These are phyloP conservation scores for Drosophila bipectinata DNA, from an alignment of 1,140 invertebrate species.

Conservation along the genomic window DNA sequence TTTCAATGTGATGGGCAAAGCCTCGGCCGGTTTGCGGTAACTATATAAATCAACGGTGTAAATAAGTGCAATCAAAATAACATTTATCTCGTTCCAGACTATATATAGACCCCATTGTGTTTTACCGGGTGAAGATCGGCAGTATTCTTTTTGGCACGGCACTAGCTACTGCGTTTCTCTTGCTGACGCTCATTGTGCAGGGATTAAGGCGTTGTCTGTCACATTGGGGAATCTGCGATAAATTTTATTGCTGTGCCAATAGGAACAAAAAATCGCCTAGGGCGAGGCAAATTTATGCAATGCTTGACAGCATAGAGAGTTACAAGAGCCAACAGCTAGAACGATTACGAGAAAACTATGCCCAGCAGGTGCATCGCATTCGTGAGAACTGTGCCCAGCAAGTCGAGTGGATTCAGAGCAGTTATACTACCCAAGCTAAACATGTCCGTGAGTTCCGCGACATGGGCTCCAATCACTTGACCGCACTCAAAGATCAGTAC, in stretches of 20 bases:
- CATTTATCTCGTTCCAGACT: constrained; percentile 83
- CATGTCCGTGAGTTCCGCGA: constrained; percentile 95
- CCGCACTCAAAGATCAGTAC: constrained; percentile 94
- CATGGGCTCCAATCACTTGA: constrained; percentile 94
- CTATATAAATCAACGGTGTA: neutral
- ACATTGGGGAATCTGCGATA: constrained; percentile 87
- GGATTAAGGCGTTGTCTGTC: constrained; percentile 88
- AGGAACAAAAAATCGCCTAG: constrained; percentile 88
- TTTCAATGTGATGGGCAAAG: constrained; percentile 91
- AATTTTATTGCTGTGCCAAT: constrained; percentile 87
- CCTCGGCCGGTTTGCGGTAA: constrained; percentile 87
- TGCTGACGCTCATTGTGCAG: constrained; percentile 91
- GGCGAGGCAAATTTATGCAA: constrained; percentile 92
- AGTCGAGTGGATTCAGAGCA: constrained; percentile 96
- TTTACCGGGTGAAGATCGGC: constrained; percentile 92
- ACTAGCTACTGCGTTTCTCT: constrained; percentile 91
- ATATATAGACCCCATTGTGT: constrained; percentile 91
- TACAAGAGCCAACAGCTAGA: constrained; percentile 95
- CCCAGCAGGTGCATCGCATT: constrained; percentile 94
- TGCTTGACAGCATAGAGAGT: constrained; percentile 95
- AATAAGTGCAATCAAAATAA: neutral
- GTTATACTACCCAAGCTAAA: constrained; percentile 93
- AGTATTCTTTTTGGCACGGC: constrained; percentile 92
- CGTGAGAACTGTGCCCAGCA: constrained; percentile 96
- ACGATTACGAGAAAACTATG: constrained; percentile 95